Evolutionary conservation across 2,888 invertebrate species (phyloP), one percentile per base, ranked within the genome.

Genomic region (Spatulosminthurus flaviceps): DNA sequence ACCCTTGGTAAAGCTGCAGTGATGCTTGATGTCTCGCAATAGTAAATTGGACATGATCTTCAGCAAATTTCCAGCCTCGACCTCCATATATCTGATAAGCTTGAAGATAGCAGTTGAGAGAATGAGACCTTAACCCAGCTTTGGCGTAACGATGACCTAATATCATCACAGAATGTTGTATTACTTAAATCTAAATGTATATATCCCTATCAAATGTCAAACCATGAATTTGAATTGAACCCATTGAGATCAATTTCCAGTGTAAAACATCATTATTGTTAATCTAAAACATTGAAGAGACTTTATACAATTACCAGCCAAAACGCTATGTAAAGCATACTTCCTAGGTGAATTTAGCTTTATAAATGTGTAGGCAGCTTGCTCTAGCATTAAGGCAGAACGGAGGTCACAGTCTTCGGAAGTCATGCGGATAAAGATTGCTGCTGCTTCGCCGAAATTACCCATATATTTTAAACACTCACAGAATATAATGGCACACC

Each of bases 371-470:
- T 96, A 93, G 0, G 98, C 93, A 0, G 98, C 97, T 88, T 98
- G 97, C 88, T 99, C 98, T 72, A 98, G 89, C 77, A 98, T 89
- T 86, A 99, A 89, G 9, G 97, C 98, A 84, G 96, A 96, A 78
- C 96, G 91, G 78, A 99, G 89, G 89, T 98, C 98, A n/a, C 96
- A 95, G 87, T 98, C 98, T 89, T 98, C 97, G 85, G 95, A 95
- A 13, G 97, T 97, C 94, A 98, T 95, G 81, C 96, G 92, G 85
- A 97, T 96, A 73, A 96, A 91, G 87, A 96, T 96, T 87, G 94
- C 94, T 0, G 98, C 97, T n/a, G 98, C 97, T 87, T 98, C 98
- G 16, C 93, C 93, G 86, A 92, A 94, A 85, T 93, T 89, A 43
- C 92, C 92, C 60, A 93, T 90, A 64, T 92, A 91, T 87, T 93